Evolutionary conservation across 2,113 vertebrate species (phyloP).

Genomic region (Coptodon bakossiorum): DNA sequence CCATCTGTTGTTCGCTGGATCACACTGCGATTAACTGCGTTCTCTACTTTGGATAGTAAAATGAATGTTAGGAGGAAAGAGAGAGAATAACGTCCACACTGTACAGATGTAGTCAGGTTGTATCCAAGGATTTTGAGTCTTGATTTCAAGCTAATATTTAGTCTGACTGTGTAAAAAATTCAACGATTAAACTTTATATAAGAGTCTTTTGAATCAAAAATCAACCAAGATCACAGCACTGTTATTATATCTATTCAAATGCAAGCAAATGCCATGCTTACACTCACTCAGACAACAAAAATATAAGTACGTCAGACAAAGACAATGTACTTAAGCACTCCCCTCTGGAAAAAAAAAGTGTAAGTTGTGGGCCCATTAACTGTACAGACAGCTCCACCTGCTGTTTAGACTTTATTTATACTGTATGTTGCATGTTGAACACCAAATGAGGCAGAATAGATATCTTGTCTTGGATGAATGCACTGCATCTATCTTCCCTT

Average conservation of each 20-base stretch:
- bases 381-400: conserved; percentile 46
- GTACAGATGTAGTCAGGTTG: not conserved
- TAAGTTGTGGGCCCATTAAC: conserved; percentile 19
- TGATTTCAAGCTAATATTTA: not conserved
- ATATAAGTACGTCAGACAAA: not conserved
- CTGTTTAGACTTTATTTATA: conserved; percentile 42
- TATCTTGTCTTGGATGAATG: conserved; percentile 5
- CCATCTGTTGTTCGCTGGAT: conserved; percentile 50
- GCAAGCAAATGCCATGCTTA: not conserved
- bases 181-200: not conserved
- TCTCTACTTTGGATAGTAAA: not conserved
- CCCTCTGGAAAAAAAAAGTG: not conserved
- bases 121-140: not conserved
- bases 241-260: not conserved
- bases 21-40: not conserved
- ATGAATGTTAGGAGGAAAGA: not conserved
- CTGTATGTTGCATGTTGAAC: not conserved
- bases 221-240: not conserved
- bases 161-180: not conserved
- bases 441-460: conserved; percentile 26
- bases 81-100: not conserved
- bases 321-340: not conserved
- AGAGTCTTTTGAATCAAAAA: not conserved
- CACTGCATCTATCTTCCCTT: conserved; percentile 1
- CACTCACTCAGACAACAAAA: not conserved